Conservation (phyloP, 2,113 vertebrate genomes). For the Ammodytes dubius region DNA sequence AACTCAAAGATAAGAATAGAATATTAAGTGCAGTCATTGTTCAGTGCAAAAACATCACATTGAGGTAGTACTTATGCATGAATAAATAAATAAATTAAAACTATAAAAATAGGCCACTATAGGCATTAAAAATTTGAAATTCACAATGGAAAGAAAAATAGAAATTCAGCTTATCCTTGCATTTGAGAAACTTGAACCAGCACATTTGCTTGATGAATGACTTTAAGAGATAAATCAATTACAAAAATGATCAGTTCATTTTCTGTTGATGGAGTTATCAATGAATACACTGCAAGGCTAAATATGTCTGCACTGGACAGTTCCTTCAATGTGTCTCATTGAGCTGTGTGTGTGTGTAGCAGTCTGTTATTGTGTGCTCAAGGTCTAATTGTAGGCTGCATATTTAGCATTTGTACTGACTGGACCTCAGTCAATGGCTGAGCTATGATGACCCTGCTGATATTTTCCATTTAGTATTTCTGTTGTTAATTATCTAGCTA, state of each 20-base stretch:
- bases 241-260: neutral
- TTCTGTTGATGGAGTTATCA: neutral
- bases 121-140: no score
- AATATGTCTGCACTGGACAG: neutral
- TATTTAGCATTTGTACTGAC: slow-evolving; percentile 40
- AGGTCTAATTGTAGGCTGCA: neutral
- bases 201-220: neutral
- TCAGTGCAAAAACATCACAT: no score
- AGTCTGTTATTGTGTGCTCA: neutral
- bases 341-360: neutral
- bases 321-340: neutral
- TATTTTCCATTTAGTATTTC: slow-evolving; percentile 35
- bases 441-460: slow-evolving; percentile 45
- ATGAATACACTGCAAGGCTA: neutral
- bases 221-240: neutral
- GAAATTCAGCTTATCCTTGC: neutral
- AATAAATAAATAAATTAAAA: no score
- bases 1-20: neutral
- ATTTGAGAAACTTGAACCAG: neutral
- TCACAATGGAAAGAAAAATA: neutral
- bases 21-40: no score
- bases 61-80: no score
- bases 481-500: slow-evolving; percentile 52
- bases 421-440: slow-evolving; percentile 8
- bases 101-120: no score